Percentiles rank a stretch among this genome's conserved stretches.
Conservation (phyloP, 2,797 vertebrate species). For the Avahi laniger region DNA sequence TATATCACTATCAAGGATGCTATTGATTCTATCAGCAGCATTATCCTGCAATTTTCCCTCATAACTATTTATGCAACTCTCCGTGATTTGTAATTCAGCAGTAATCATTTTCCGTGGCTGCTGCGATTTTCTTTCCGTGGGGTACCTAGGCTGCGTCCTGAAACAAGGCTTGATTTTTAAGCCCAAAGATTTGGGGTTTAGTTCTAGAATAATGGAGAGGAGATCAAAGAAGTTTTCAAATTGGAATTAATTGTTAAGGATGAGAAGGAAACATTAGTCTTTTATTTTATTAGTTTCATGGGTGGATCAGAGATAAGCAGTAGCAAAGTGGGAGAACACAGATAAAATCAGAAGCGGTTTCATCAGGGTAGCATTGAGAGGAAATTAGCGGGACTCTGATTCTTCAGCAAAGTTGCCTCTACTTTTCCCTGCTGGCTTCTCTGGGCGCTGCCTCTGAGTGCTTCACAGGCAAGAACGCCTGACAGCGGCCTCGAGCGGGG, state of each 20-base stretch:
- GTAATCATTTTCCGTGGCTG: constrained; percentile 46
- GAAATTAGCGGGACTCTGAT: constrained; percentile 70
- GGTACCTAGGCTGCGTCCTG: not conserved
- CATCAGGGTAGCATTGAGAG: constrained; percentile 1
- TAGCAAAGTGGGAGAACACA: constrained; percentile 33
- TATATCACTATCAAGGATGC: constrained; percentile 56
- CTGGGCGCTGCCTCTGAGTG: not conserved
- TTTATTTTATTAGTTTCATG: constrained; percentile 72
- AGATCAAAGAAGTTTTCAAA: constrained; percentile 58
- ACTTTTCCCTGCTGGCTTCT: not conserved
- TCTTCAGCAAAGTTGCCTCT: constrained; percentile 30
- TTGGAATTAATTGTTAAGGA: constrained; percentile 62
- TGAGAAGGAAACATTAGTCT: constrained; percentile 63
- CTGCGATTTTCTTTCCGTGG: constrained; percentile 28
- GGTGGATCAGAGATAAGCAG: constrained; percentile 67
- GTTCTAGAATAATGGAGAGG: constrained; percentile 22
- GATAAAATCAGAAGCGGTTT: constrained; percentile 74
- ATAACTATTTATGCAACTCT: constrained; percentile 72
- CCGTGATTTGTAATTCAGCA: constrained; percentile 63
- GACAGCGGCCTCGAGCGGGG: not conserved
- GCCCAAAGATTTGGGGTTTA: constrained; percentile 12
- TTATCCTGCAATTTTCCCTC: constrained; percentile 69
- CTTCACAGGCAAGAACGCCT: not conserved
- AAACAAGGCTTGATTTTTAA: constrained; percentile 56
- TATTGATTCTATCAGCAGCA: constrained; percentile 75